Evolutionary conservation across 1,140 invertebrate genomes (phyloP).

Genomic region (Cyclargus thomasi): DNA sequence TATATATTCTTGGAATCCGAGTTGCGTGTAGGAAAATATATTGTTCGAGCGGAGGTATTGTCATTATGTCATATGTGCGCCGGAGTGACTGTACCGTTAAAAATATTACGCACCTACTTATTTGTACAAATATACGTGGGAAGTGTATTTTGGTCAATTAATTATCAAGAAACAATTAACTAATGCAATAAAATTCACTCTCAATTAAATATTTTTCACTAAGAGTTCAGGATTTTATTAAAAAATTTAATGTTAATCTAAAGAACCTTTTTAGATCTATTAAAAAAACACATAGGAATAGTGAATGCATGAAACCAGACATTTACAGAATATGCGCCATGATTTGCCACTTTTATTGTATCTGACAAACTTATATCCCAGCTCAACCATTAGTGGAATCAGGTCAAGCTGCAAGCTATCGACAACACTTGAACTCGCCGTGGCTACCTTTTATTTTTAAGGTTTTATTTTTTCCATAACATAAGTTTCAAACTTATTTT

Average conservation of each 20-base stretch:
- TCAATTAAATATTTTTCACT: background rate
- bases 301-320: too few relatives aligned
- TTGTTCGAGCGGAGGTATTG: background rate
- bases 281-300: too few relatives aligned
- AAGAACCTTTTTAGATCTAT: too few relatives aligned
- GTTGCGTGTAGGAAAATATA: slow-evolving; percentile 8
- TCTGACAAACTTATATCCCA: background rate
- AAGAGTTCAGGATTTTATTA: background rate
- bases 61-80: slow-evolving; percentile 6
- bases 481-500: background rate
- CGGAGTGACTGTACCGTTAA: background rate
- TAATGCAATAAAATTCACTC: background rate
- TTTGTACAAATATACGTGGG: background rate
- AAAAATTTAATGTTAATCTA: too few relatives aligned
- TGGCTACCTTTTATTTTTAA: too few relatives aligned
- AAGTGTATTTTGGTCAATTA: background rate
- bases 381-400: background rate
- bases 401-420: background rate
- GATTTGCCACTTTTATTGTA: background rate
- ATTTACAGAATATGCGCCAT: background rate
- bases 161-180: background rate
- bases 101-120: slow-evolving; percentile 1
- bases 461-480: too few relatives aligned
- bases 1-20: slow-evolving; percentile 14
- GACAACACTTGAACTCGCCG: background rate